Base-by-base conservation (phyloP, 2,888 invertebrate genomes). In the Pycnomerus fuliginosus region DNA sequence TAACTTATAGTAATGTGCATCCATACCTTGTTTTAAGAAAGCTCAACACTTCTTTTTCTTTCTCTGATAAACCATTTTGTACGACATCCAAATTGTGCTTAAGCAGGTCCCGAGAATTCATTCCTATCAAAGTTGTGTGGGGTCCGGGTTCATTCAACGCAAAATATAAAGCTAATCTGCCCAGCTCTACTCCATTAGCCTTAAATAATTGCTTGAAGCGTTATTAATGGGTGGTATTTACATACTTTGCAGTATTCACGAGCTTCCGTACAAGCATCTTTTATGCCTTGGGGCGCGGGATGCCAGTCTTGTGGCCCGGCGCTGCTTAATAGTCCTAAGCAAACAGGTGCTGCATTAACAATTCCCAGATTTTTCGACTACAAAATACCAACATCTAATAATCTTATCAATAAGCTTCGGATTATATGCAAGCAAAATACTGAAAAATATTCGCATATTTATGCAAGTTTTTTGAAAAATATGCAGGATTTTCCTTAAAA, bases 281-380 rank as follows among this genome's bases (percentile, higher is more conserved):
- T 85, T 5, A 82, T 74, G 31, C 82, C 75, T 12, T 81, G 74
- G 14, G 74, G 70, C 1, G 89, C 89, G 2, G 89, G 87, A 72
- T 94, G 92, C 93, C 93, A 94, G 0, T 70, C 60, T 49, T 80
- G 85, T 0, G 89, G 85, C 0, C 89, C 90, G 23, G 69, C 67
- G 66, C 82, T 85, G 3, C 87, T 84, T 17, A 95, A 74, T 13
- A 95, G 75, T 2, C 93, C 91, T 87, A 94, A 84, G 1, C 84
- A 84, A 7, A 87, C 83, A 0, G 84, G 82, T 0, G 91, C 83
- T 0, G 92, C 93, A 68, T 90, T 90, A 15, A 96, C 84, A 10
- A 95, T 75, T 1, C 89, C 93, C 3, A 94, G 69, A 24, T 85
- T 80, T 60, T 78, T 78, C 40, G 74, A 72, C 87, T 88, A 66